Evolutionary conservation across 2,888 invertebrate genomes (phyloP).

Genomic region (Xanthorhoe spadicearia): DNA sequence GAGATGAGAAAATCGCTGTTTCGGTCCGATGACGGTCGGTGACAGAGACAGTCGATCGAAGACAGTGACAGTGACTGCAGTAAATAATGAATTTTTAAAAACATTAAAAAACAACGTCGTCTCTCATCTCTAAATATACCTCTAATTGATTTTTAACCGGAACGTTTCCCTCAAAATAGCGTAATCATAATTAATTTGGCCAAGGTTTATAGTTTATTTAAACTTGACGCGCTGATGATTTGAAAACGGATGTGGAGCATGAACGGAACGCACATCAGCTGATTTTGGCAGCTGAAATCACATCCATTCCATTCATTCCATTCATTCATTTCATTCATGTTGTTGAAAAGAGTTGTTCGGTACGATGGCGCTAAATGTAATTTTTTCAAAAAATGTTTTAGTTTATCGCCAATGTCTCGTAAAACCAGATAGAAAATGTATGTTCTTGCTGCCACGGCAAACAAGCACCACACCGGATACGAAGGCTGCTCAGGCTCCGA

Average conservation of each 20-base stretch:
- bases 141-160: no score
- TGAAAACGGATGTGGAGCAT: no score
- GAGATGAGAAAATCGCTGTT: constrained; percentile 28
- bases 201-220: no score
- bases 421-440: constrained; percentile 44
- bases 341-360: background rate
- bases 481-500: constrained; percentile 68
- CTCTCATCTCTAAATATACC: no score
- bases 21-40: background rate
- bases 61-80: constrained; percentile 1
- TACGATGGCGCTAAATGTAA: constrained; percentile 33
- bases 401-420: constrained; percentile 30
- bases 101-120: no score
- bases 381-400: constrained; percentile 29
- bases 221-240: no score
- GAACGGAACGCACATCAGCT: background rate
- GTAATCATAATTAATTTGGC: no score
- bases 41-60: constrained; percentile 1
- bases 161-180: no score
- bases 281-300: background rate
- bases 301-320: background rate
- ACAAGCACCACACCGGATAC: constrained; percentile 61
- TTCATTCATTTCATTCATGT: background rate
- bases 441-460: constrained; percentile 45
- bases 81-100: background rate